These are phyloP conservation scores for Pseudorhombus dupliciocellatus DNA, from an alignment of 2,113 vertebrate species.

Conservation along the genomic window DNA sequence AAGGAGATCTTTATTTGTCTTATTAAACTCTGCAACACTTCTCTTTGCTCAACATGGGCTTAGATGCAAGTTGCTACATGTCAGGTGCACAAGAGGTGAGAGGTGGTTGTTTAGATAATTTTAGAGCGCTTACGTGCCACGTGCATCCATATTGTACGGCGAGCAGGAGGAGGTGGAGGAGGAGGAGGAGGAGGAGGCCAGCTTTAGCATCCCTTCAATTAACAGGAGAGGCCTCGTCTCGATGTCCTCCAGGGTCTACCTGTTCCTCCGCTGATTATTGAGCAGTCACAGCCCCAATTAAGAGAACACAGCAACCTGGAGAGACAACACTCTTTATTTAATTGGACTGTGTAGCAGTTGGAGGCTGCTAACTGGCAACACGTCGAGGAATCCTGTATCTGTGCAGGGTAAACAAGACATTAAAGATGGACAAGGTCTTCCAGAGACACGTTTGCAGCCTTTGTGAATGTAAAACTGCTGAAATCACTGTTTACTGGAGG, in stretches of 20 bases:
- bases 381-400: slow-evolving; percentile 59
- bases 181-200: slow-evolving; percentile 35
- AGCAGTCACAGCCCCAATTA: slow-evolving; percentile 84
- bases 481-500: not conserved
- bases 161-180: not conserved
- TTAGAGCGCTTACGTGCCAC: slow-evolving; percentile 37
- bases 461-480: slow-evolving; percentile 24
- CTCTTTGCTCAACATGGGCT: slow-evolving; percentile 39
- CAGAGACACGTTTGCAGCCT: slow-evolving; percentile 15
- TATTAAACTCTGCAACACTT: slow-evolving; percentile 24
- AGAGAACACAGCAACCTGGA: slow-evolving; percentile 76
- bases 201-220: slow-evolving; percentile 77
- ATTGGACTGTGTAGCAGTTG: slow-evolving; percentile 80
- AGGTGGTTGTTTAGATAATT: slow-evolving; percentile 44
- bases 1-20: slow-evolving; percentile 1
- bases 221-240: slow-evolving; percentile 72
- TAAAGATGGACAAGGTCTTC: slow-evolving; percentile 60
- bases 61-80: slow-evolving; percentile 55
- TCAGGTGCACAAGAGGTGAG: slow-evolving; percentile 47
- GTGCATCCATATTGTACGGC: slow-evolving; percentile 35
- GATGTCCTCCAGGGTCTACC: slow-evolving; percentile 75
- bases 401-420: slow-evolving; percentile 67
- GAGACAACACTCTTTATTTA: slow-evolving; percentile 80
- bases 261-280: slow-evolving; percentile 78
- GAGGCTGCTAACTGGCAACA: slow-evolving; percentile 70